Conservation (phyloP, 2,113 vertebrate genomes). For the Takifugu flavidus region DNA sequence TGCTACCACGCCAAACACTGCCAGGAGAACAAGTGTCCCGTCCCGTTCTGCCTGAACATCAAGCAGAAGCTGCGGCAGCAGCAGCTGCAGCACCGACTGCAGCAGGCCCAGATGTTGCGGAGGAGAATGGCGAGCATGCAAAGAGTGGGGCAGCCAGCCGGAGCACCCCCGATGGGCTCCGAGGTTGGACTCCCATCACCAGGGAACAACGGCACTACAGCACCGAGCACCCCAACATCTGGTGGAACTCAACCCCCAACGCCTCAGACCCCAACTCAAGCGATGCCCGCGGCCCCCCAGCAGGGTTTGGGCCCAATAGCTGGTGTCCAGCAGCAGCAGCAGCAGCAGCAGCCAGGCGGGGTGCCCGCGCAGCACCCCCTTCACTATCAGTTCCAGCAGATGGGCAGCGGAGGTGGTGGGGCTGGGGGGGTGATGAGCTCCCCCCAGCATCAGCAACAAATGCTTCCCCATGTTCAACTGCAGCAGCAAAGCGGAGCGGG, state of each 20-base stretch:
- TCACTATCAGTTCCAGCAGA: constrained; percentile 83
- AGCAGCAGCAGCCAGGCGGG: constrained; percentile 42
- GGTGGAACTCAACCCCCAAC: constrained; percentile 87
- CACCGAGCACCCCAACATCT: constrained; percentile 86
- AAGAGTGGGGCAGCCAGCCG: constrained; percentile 80
- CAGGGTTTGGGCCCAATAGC: constrained; percentile 62
- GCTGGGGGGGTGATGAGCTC: constrained; percentile 77
- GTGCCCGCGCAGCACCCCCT: constrained; percentile 80
- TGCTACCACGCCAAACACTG: constrained; percentile 99
- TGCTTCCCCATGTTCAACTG: constrained; percentile 63
- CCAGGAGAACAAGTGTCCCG: constrained; percentile 98
- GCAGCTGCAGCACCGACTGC: constrained; percentile 93
- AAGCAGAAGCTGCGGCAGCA: constrained; percentile 97
- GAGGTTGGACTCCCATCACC: constrained; percentile 85
- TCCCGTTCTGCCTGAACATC: constrained; percentile 98
- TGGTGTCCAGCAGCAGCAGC: constrained; percentile 56
- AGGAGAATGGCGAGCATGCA: constrained; percentile 97
- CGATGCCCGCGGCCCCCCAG: constrained; percentile 51
- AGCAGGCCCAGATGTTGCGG: constrained; percentile 96
- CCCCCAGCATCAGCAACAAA: constrained; percentile 72
- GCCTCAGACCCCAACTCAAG: constrained; percentile 83
- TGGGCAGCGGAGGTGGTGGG: constrained; percentile 67
- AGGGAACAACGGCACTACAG: constrained; percentile 66
- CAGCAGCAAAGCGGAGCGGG: constrained; percentile 58
- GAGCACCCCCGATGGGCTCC: constrained; percentile 64